Conservation (phyloP, 2,113 vertebrate genomes). For the Rallus limicola region DNA sequence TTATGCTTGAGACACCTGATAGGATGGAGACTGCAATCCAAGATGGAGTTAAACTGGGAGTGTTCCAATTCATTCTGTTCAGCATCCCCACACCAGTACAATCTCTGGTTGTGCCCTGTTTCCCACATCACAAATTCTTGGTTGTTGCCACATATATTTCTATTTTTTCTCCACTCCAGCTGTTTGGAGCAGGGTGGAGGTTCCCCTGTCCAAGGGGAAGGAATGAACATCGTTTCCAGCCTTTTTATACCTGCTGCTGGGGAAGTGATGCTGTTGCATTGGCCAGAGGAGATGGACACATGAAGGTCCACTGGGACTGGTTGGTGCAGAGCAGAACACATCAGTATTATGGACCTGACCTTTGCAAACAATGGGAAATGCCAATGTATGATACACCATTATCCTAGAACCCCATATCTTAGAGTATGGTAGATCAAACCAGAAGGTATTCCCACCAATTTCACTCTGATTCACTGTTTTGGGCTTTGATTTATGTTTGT, state of each 20-base stretch:
- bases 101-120: fast-evolving
- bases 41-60: not conserved
- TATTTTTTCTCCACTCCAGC: not conserved
- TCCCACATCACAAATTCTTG: not conserved
- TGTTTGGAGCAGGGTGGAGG: not conserved
- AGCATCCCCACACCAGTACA: not conserved
- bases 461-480: not conserved
- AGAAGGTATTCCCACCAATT: not conserved
- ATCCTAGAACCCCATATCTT: not conserved
- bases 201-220: not conserved
- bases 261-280: not conserved
- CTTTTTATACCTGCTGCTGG: not conserved
- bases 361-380: not conserved
- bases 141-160: not conserved
- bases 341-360: not conserved
- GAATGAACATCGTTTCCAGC: not conserved
- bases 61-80: not conserved
- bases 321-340: not conserved
- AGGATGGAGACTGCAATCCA: not conserved
- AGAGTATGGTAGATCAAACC: not conserved
- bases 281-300: not conserved
- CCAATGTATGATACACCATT: not conserved
- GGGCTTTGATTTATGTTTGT: not conserved
- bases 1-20: not conserved
- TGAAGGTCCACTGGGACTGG: not conserved